Evolutionary conservation across 2,113 vertebrate species (phyloP), one percentile per base, ranked within the genome.

Genomic region (Cavia porcellus): DNA sequence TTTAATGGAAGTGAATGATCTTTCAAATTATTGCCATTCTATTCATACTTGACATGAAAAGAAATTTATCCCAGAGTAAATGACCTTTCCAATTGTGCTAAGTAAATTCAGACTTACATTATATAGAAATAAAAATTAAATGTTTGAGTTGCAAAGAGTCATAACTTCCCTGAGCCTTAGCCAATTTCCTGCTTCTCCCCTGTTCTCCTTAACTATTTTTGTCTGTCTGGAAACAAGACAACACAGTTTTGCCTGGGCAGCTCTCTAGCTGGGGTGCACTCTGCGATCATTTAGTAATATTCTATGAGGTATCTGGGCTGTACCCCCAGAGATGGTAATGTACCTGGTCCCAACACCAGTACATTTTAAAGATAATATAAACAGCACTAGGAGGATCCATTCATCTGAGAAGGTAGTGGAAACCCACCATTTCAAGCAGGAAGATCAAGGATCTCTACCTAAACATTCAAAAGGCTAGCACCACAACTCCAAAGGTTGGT

Each of bases 1-100:
- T 96, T 81, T 92, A 94, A 89, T 95, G 70, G 64, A 97, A 97
- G 28, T 94, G 59, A 55, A 86, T 87, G 32, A 97, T 95, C 94
- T 92, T 81, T 47, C 88, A 96, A 64, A 93, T 90, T 72, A 97
- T 80, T 95, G 59, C 1, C 42, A 83, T 96, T 97, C 57, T 52
- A 77, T 86, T 84, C 72, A 79, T 1, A 97, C 82, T 66, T 89
- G 80, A 89, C 83, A 89, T 61, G 90, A 93, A 94, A 95, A 81
- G 62, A 97, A 96, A 89, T 57, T 66, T 92, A 96, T 90, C 64
- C 61, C 68, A 93, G 30, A 92, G 79, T 92, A 96, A 95, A 96
- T 72, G 68, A 75, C n/a, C 38, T 90, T 95, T 96, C 72, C 35
- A 96, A 96, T 92, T 79, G 90, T 35, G 35, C 70, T 90, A 66